Conservation (phyloP, 2,113 vertebrate species). For the Pangasianodon hypophthalmus region DNA sequence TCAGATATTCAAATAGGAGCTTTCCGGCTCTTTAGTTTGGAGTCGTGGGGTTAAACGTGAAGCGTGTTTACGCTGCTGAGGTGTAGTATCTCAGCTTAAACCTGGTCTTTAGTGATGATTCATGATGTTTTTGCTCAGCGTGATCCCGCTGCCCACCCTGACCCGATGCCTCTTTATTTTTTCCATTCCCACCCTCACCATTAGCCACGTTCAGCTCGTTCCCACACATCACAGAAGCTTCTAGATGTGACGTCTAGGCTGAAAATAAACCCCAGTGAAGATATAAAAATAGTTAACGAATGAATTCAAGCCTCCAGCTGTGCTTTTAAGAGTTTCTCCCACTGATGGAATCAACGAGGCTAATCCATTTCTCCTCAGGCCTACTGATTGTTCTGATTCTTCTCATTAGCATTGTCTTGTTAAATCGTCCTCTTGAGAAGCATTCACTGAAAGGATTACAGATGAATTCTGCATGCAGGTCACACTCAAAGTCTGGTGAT, state of each 20-base stretch:
- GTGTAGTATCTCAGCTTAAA: neutral
- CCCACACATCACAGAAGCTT: slow-evolving; percentile 6
- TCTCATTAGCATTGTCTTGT: neutral
- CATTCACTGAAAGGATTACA: neutral
- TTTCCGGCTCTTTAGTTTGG: neutral
- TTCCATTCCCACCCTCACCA: slow-evolving; percentile 13
- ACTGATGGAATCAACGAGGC: neutral
- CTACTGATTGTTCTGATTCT: neutral
- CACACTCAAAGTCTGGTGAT: neutral
- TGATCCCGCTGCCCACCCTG: slow-evolving; percentile 22
- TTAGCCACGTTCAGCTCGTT: neutral
- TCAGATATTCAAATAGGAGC: neutral
- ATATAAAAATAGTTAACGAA: neutral
- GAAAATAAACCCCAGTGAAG: neutral
- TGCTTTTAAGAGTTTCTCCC: neutral
- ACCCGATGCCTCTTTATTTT: neutral
- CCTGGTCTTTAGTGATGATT: neutral
- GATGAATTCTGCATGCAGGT: neutral
- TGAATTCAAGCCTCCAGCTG: neutral
- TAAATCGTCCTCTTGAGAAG: neutral
- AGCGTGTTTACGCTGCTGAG: neutral
- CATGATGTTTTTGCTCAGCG: neutral
- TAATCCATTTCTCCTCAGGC: neutral
- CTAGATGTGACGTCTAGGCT: too few species aligned
- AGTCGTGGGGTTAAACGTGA: neutral